Conservation (phyloP, 2,113 vertebrate species). For the Lophura nycthemera region DNA sequence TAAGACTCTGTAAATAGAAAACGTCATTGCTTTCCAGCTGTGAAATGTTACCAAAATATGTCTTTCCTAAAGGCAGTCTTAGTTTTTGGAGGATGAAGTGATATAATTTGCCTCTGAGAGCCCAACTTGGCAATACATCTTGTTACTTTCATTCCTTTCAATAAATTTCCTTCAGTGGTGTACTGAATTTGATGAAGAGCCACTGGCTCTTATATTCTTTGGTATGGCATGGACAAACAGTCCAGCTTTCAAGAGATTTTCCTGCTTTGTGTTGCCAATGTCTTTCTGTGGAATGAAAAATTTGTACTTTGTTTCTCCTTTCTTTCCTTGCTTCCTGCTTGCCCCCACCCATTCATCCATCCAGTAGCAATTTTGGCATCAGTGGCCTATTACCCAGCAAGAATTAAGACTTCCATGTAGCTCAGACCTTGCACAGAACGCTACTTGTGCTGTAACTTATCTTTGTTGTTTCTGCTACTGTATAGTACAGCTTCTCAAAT, state of each 20-base stretch:
- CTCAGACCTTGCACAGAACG: background rate
- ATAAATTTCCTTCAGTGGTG: background rate
- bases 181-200: background rate
- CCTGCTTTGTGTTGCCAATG: background rate
- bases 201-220: background rate
- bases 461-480: background rate
- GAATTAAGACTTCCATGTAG: background rate
- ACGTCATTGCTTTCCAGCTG: background rate
- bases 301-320: background rate
- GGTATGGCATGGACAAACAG: background rate
- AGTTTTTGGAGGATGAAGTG: background rate
- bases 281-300: background rate
- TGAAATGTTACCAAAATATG: background rate
- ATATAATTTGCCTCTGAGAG: background rate
- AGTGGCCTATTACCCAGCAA: background rate
- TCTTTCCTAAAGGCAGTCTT: background rate
- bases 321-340: background rate
- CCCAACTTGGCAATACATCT: background rate
- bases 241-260: background rate
- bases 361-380: too few species aligned
- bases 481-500: slow-evolving; percentile 6
- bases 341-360: accelerated
- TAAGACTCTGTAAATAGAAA: background rate
- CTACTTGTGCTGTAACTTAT: background rate
- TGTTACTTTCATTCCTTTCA: background rate